Base-by-base conservation (phyloP, 1,140 invertebrate genomes). In the Brachionus plicatilis region DNA sequence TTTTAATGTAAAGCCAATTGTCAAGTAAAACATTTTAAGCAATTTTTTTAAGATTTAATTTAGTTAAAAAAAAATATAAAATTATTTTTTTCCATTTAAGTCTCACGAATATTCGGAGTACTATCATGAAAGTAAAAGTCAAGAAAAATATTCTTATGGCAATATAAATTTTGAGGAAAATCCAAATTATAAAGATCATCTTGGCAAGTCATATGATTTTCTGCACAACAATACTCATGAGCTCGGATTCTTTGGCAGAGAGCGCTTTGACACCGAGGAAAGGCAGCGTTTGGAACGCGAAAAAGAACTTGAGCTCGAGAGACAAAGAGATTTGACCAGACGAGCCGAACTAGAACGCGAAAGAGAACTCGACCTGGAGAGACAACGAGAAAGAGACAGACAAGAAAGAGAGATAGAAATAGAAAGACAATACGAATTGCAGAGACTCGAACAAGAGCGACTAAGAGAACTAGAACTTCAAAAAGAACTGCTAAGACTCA, bases 31-130 rank as follows among this genome's bases (percentile, higher is more conserved):
- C 27, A 24, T 24, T 24, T 24, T 24, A 24, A 29, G 3, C 27
- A 29, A 3, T 29, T 29, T 29, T 29, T 29, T 29, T 29, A 29
- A 29, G 27, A 29, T 29, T 29, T 29, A 29, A 29, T 29, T 29
- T 29, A 29, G 27, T 29, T 29, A 1, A 29, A 29, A 29, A 29
- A 29, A 33, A 33, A 33, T 29, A 2, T 29, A 3, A 33, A 33
- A 1, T 33, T 33, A 5, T 4, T 33, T 33, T 33, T 4, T 33
- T 5, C 29, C 3, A 33, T 72, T 43, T 7, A 72, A 72, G 68
- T 76, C 72, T 14, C 41, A 47, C 33, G 72, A 76, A 76, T 76
- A 76, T 47, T 76, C 72, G 20, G 45, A 47, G 50, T 47, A 29
- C 17, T 50, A 50, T 50, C 43, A 50, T 24, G 72, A 76, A 14